Evolutionary conservation across 2,797 vertebrate genomes (phyloP).

Genomic region (Diplodus sargus): DNA sequence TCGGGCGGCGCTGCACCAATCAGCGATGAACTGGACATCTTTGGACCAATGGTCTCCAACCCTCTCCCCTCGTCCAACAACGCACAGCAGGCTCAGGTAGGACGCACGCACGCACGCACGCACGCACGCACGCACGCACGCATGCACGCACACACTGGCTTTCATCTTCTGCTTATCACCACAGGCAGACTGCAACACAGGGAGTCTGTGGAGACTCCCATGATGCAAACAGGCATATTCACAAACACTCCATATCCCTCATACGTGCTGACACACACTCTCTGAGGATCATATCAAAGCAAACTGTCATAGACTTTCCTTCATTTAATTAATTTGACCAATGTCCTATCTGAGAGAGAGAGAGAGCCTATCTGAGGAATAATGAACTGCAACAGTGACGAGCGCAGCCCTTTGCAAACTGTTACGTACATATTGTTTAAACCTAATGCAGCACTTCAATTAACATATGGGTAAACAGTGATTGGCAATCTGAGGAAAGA

Average conservation of each 20-base stretch:
- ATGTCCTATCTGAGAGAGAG: conserved; percentile 53
- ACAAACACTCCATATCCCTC: conserved; percentile 8
- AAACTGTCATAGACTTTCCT: conserved; percentile 32
- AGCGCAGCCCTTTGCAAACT: background rate
- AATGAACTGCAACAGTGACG: background rate
- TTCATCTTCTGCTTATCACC: conserved; percentile 73
- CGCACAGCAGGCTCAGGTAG: conserved; percentile 79
- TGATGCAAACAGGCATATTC: conserved; percentile 29
- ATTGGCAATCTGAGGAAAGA: no score
- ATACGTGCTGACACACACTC: conserved; percentile 44
- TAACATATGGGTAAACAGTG: background rate
- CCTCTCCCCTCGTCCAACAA: conserved; percentile 88
- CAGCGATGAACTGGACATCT: conserved; percentile 94
- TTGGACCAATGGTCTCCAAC: conserved; percentile 98
- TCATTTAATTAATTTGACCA: conserved; percentile 56
- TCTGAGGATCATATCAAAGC: conserved; percentile 60
- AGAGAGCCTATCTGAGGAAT: conserved; percentile 15
- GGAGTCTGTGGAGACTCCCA: conserved; percentile 42
- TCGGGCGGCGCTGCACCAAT: conserved; percentile 77
- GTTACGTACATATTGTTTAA: background rate
- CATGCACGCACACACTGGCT: conserved; percentile 37
- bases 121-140: conserved; percentile 19
- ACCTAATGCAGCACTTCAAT: background rate
- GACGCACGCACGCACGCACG: conserved; percentile 32
- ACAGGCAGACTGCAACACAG: conserved; percentile 54